Evolutionary conservation across 2,888 invertebrate genomes (phyloP).

Genomic region (Neuroscelio doddi): DNA sequence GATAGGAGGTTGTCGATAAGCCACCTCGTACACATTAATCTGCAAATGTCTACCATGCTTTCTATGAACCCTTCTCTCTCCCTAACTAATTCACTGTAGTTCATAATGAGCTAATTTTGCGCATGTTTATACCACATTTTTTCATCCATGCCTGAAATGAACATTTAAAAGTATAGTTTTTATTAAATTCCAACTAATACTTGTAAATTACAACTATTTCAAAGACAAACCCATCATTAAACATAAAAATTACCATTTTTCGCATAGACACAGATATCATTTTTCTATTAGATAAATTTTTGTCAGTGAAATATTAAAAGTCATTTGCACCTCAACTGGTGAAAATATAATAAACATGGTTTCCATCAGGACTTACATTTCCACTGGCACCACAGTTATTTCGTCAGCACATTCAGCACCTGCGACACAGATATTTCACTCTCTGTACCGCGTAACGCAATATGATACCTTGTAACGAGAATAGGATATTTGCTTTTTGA

Average conservation of each 20-base stretch:
- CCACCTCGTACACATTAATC: constrained; percentile 44
- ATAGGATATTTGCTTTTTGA: constrained; percentile 10
- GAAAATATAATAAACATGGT: neutral
- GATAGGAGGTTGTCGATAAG: constrained; percentile 45
- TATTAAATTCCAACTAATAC: too few species aligned
- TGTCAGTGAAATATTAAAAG: neutral
- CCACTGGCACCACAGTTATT: constrained; percentile 28
- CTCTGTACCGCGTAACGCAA: constrained; percentile 11
- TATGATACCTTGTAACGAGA: constrained; percentile 17
- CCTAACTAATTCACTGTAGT: constrained; percentile 17
- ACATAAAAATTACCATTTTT: too few species aligned
- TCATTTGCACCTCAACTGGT: neutral
- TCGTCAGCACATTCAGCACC: constrained; percentile 37
- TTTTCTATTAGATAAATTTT: too few species aligned
- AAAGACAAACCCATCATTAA: too few species aligned
- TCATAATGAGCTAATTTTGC: constrained; percentile 37
- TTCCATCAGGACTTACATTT: neutral
- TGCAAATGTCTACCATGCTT: constrained; percentile 35
- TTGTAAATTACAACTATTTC: too few species aligned
- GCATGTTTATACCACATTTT: too few species aligned
- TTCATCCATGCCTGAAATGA: too few species aligned
- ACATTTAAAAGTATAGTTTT: too few species aligned
- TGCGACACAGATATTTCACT: constrained; percentile 27
- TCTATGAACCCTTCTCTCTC: constrained; percentile 30
- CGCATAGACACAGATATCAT: too few species aligned